phyloP scores from a whole-genome alignment of 2,888 invertebrate species.

The Acronicta leporina region DNA sequence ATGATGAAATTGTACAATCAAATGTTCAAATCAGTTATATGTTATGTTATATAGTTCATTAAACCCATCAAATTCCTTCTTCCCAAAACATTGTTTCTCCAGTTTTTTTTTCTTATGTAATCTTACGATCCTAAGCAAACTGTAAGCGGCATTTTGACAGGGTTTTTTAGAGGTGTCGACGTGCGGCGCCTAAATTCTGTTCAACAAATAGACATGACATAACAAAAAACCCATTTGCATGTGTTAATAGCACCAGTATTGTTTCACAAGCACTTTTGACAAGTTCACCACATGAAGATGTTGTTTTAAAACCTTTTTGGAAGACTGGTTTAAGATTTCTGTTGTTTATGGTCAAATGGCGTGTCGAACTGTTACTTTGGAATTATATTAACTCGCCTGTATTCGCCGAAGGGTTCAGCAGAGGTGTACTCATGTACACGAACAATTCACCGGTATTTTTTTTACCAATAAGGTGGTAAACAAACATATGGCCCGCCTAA shows the following conservation, averaged over 20 bases:
- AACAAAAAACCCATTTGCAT: constrained; percentile 62
- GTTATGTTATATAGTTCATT: too few relatives aligned
- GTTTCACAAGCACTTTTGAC: constrained; percentile 47
- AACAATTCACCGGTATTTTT: too few relatives aligned
- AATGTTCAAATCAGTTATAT: too few relatives aligned
- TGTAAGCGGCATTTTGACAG: constrained; percentile 24
- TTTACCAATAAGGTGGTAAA: too few relatives aligned
- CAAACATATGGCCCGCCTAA: too few relatives aligned
- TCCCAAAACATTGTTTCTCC: not conserved
- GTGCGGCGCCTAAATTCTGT: constrained; percentile 58
- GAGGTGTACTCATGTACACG: too few relatives aligned
- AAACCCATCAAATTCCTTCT: not conserved
- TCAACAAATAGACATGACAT: constrained; percentile 50
- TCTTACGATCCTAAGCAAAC: constrained; percentile 51
- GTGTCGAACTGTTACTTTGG: not conserved
- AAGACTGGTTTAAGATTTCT: not conserved
- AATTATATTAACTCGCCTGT: too few relatives aligned
- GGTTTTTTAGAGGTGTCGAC: constrained; percentile 44
- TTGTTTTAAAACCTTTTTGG: constrained; percentile 13
- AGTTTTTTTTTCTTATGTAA: constrained; percentile 2
- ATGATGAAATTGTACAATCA: too few relatives aligned
- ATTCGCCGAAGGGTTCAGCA: too few relatives aligned
- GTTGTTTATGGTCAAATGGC: not conserved
- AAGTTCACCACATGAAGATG: constrained; percentile 3
- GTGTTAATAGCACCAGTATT: constrained; percentile 56